A percentile compares a stretch with the other conserved stretches of the same genome.
Conservation (phyloP, 2,797 vertebrate genomes). For the Enteromius anoplus region DNA sequence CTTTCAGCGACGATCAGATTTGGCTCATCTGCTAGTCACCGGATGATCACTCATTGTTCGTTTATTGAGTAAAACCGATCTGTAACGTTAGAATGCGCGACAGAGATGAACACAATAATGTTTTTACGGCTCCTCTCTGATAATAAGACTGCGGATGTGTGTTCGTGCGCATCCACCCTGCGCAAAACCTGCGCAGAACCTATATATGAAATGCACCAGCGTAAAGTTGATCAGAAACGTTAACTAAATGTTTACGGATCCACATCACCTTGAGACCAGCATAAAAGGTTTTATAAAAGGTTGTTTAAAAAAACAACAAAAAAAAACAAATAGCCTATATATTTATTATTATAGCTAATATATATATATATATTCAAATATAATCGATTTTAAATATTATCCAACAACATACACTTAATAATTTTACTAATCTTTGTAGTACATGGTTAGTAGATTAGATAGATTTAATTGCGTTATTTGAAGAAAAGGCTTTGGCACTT, state of each 20-base stretch:
- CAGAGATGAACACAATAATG: conserved; percentile 23
- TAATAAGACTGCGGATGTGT: background rate
- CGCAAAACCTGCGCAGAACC: conserved; percentile 26
- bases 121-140: conserved; percentile 22
- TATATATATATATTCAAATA: too few species aligned
- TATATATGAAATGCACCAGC: background rate
- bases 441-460: background rate
- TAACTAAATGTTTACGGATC: background rate
- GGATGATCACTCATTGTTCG: conserved; percentile 43
- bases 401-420: too few species aligned
- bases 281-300: too few species aligned
- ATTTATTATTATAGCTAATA: too few species aligned
- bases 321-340: background rate
- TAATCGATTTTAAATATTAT: background rate
- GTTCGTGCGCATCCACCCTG: conserved; percentile 14
- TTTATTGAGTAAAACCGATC: background rate
- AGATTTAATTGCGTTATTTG: background rate
- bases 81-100: background rate
- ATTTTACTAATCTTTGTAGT: background rate
- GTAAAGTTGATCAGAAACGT: background rate
- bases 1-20: conserved; percentile 24
- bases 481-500: background rate
- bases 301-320: too few species aligned
- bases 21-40: conserved; percentile 34
- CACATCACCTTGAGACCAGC: background rate